phyloP scores from a whole-genome alignment of 2,797 vertebrate genomes.

The Pithecia hirsuta region DNA sequence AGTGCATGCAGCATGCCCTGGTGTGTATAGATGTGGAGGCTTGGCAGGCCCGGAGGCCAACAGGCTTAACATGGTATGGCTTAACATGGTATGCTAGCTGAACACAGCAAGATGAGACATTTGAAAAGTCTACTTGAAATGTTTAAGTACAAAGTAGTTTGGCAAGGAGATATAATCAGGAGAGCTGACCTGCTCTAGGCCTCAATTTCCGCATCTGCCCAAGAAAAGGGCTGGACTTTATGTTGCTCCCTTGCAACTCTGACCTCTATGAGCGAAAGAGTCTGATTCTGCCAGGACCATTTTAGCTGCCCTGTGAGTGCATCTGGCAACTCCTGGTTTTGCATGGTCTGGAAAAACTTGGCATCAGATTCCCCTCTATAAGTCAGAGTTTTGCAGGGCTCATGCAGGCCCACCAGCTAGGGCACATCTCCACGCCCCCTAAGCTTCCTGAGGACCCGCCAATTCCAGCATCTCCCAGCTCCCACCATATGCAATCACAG shows the following conservation, averaged over 20 bases:
- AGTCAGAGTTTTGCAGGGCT: neutral
- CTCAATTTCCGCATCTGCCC: neutral
- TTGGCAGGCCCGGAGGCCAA: neutral
- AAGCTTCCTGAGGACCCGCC: no score
- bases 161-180: neutral
- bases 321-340: neutral
- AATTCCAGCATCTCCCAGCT: neutral
- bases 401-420: neutral
- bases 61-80: neutral
- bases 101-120: neutral
- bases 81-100: neutral
- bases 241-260: neutral
- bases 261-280: neutral
- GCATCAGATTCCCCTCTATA: neutral
- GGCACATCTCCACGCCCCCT: neutral
- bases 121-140: neutral
- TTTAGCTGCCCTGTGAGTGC: neutral
- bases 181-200: neutral
- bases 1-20: accelerated
- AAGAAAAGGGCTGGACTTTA: neutral
- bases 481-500: neutral
- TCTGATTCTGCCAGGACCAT: neutral
- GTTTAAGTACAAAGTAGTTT: neutral
- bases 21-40: neutral
- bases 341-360: neutral